A percentile compares a stretch with the other conserved stretches of the same genome.
Conservation (phyloP, 2,797 vertebrate species). For the Onychomys arenicola region DNA sequence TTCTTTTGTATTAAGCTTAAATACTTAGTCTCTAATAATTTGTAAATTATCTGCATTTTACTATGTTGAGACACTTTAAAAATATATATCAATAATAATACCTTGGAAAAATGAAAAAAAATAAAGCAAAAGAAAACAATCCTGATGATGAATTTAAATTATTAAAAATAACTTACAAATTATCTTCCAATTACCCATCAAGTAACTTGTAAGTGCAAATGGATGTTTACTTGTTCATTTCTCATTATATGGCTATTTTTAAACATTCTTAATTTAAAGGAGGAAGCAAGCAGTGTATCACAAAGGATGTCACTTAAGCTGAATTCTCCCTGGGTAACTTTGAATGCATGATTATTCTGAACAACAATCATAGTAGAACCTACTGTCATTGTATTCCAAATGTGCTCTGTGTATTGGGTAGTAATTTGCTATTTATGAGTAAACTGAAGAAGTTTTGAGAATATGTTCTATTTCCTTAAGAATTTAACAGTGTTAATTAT, state of each 20-base stretch:
- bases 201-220: conserved; percentile 17
- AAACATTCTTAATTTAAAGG: conserved; percentile 49
- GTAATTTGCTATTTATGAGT: conserved; percentile 35
- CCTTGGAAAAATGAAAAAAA: neutral
- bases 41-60: neutral
- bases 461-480: neutral
- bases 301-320: conserved; percentile 48
- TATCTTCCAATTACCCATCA: neutral
- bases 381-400: conserved; percentile 34
- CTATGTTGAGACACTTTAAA: neutral
- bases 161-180: conserved; percentile 39
- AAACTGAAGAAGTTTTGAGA: conserved; percentile 4
- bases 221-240: conserved; percentile 38
- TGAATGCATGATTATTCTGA: conserved; percentile 15
- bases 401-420: neutral
- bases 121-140: neutral
- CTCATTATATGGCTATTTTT: conserved; percentile 30
- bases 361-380: conserved; percentile 13
- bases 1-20: neutral
- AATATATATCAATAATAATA: neutral
- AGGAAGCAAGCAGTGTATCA: neutral
- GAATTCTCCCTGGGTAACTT: neutral
- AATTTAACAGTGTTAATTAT: neutral
- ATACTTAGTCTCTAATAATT: neutral
- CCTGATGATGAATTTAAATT: neutral